phyloP scores from a whole-genome alignment of 1,140 invertebrate genomes.

The Himalopsyche phryganea region DNA sequence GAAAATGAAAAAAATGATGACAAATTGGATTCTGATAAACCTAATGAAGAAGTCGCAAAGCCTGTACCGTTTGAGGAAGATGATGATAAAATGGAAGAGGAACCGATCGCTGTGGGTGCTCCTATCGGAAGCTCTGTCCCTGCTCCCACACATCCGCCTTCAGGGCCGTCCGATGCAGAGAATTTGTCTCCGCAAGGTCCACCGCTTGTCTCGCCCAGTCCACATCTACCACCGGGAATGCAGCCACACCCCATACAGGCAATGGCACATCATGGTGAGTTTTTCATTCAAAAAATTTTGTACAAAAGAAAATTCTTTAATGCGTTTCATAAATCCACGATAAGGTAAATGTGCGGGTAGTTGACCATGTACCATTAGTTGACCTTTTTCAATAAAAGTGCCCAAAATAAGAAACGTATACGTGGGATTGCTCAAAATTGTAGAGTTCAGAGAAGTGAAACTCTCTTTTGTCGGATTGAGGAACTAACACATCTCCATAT shows the following conservation, averaged over 20 bases:
- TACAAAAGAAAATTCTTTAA: not conserved
- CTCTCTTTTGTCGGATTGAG: too few relatives aligned
- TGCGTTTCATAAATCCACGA: not conserved
- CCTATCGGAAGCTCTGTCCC: not conserved
- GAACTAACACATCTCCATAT: too few relatives aligned
- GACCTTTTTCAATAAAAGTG: too few relatives aligned
- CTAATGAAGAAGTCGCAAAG: constrained; percentile 9
- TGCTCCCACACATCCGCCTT: constrained; percentile 37
- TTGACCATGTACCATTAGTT: too few relatives aligned
- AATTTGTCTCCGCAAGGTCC: constrained; percentile 30
- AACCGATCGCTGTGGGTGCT: constrained; percentile 8
- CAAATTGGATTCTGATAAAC: constrained; percentile 11
- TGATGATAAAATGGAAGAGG: constrained; percentile 26
- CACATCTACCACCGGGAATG: constrained; percentile 37
- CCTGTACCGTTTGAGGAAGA: not conserved
- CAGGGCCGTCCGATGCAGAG: constrained; percentile 31
- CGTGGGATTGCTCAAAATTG: too few relatives aligned
- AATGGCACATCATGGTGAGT: constrained; percentile 42
- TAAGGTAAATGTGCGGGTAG: too few relatives aligned
- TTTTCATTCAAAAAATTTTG: not conserved
- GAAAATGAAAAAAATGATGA: constrained; percentile 7
- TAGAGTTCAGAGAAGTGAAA: too few relatives aligned
- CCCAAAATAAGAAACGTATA: too few relatives aligned
- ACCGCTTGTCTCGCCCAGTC: constrained; percentile 35
- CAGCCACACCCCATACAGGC: constrained; percentile 40